Evolutionary conservation across 1,140 invertebrate genomes (phyloP), one percentile per base, ranked within the genome.

Genomic region (Cydia splendana): DNA sequence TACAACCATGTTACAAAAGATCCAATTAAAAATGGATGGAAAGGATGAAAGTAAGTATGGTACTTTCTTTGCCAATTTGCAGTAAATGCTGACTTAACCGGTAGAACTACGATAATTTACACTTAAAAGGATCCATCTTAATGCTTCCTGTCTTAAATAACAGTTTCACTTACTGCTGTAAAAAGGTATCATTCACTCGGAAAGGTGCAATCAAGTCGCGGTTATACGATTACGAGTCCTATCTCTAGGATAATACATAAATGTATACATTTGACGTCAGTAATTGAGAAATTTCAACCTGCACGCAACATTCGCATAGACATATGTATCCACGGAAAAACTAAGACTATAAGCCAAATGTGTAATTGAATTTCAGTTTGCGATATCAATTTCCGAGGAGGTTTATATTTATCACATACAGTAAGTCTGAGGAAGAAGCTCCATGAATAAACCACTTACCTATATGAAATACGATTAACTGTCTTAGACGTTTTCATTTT

Each of bases 51-150:
- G 20, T 20, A 62, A 62, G 2, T 62, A 62, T 24, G 18, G 57
- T 62, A 24, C 20, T 62, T 62, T 42, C 15, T 42, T 42, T 30
- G 20, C 15, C 15, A 34, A 74, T 42, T 74, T 74, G 57, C 57
- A 62, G 78, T 74, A 45, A 28, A 78, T 78, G 79, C 81, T 79
- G 80, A 76, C 75, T 76, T 75, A 81, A 83, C 79, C 74, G 76
- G 65, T 78, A 79, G 78, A 81, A 84, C 79, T 81, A 80, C 76
- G 76, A 75, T 74, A 77, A 76, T 78, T 79, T 65, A 79, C 53
- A 57, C 53, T 57, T 62, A 24, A 48, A 81, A 75, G 75, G 79
- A 76, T 77, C 74, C 62, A 74, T 75, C 67, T n/a, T 78, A 81
- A 79, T 79, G 78, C 78, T 82, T 83, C 78, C 74, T 67, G 78